Evolutionary conservation across 2,113 vertebrate genomes (phyloP), one percentile per base, ranked within the genome.

Genomic region (Haplotaxodon microlepis): DNA sequence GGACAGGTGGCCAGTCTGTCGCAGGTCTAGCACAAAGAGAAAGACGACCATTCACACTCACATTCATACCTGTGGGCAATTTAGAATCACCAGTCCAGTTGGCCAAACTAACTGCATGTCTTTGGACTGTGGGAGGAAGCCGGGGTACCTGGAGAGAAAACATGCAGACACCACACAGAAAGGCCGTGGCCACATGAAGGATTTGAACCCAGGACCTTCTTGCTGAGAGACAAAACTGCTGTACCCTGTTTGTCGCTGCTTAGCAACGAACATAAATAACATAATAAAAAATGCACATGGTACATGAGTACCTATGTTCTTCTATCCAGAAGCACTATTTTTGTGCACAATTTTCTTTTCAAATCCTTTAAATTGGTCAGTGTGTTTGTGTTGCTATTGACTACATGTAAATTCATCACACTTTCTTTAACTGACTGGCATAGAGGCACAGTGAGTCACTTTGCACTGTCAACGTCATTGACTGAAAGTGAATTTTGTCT

Each of bases 161-260:
- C 29, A 63, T 63, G 17, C 59, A 36, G 31, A 36, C 9, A 3
- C 59, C 59, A 63, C 59, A 63, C 59, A 36, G 31, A 36, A 2
- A 36, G 31, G 59, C 59, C 4, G 0, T 63, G 29, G 59, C 31
- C 16, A 19, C 9, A 36, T 36, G 4, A 19, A 11, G 59, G 59
- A 63, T 63, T 63, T 63, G 59, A 63, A 36, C 59, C 59, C 16
- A 63, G 59, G 31, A 63, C 59, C 59, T 63, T 36, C 31, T 63
- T 63, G 59, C 9, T 63, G 59, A n/a, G 59, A 36, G 1, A 17
- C 31, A 63, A 63, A 34, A 63, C 31, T 63, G 29, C 59, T 34
- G 57, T 19, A 31, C 29, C 29, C 16, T 61, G 57, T 61, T 34
- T 10, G 29, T 61, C 34, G 29, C 57, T 61, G 59, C 59, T 34